These are phyloP conservation scores for Coregonus ussuriensis DNA, from an alignment of 2,797 vertebrate genomes.

Conservation along the genomic window DNA sequence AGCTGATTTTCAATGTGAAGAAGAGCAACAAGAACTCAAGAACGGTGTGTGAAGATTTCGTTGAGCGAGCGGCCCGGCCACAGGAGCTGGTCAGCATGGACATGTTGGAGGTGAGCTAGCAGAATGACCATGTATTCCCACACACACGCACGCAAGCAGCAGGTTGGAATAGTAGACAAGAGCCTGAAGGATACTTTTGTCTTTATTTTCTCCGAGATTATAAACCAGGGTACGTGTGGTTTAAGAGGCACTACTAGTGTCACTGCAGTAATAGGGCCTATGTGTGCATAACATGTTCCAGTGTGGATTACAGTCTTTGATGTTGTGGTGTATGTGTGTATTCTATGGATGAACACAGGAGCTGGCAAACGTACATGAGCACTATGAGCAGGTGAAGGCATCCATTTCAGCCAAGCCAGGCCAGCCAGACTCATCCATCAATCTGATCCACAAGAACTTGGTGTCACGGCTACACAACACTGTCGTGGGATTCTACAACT, in stretches of 20 bases:
- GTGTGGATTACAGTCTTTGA: not conserved
- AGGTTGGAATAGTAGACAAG: not conserved
- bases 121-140: not conserved
- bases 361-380: slow-evolving; percentile 84
- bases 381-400: slow-evolving; percentile 86
- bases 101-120: slow-evolving; percentile 81
- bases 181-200: not conserved
- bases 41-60: slow-evolving; percentile 77
- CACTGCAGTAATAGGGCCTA: not conserved
- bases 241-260: not conserved
- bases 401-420: slow-evolving; percentile 64
- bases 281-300: not conserved
- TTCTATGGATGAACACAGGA: slow-evolving; percentile 74
- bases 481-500: slow-evolving; percentile 80
- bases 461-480: slow-evolving; percentile 75
- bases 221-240: not conserved
- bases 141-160: not conserved
- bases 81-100: slow-evolving; percentile 82
- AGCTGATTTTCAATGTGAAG: slow-evolving; percentile 83
- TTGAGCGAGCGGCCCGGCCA: slow-evolving; percentile 81
- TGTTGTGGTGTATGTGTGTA: not conserved
- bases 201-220: not conserved
- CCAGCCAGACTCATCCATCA: slow-evolving; percentile 68
- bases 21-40: slow-evolving; percentile 52
- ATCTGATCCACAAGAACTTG: slow-evolving; percentile 81